Conservation (phyloP, 2,888 invertebrate genomes). For the Reticulitermes lucifugus region DNA sequence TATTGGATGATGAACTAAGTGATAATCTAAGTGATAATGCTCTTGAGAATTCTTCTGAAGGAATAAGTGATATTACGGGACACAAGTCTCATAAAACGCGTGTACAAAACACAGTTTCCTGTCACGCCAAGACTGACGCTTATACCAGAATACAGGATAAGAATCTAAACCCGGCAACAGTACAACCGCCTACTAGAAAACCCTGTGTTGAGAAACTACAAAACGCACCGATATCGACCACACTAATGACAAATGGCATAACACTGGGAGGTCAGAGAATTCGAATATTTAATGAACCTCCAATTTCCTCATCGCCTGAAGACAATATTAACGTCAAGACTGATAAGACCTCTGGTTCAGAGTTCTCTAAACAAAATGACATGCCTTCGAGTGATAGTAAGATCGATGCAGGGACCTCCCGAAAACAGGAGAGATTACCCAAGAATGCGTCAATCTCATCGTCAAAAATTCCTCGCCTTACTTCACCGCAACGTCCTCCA, state of each 20-base stretch:
- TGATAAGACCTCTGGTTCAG: neutral
- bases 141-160: neutral
- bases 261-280: conserved; percentile 77
- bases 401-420: too few species aligned
- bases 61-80: neutral
- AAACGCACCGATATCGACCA: neutral
- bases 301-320: conserved; percentile 10
- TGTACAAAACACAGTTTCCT: neutral
- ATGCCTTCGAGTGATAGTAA: too few species aligned
- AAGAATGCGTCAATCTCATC: neutral
- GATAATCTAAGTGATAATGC: conserved; percentile 63
- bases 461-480: conserved; percentile 58
- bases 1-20: conserved; percentile 67
- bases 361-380: too few species aligned
- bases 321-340: neutral
- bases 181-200: neutral
- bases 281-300: conserved; percentile 66
- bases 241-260: conserved; percentile 61
- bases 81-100: neutral
- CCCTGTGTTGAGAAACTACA: neutral
- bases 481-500: conserved; percentile 74
- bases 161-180: neutral
- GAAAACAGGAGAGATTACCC: conserved; percentile 10
- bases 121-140: neutral
- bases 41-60: neutral